These are phyloP conservation scores for Ostrea edulis DNA, from an alignment of 1,140 invertebrate genomes.

Conservation along the genomic window DNA sequence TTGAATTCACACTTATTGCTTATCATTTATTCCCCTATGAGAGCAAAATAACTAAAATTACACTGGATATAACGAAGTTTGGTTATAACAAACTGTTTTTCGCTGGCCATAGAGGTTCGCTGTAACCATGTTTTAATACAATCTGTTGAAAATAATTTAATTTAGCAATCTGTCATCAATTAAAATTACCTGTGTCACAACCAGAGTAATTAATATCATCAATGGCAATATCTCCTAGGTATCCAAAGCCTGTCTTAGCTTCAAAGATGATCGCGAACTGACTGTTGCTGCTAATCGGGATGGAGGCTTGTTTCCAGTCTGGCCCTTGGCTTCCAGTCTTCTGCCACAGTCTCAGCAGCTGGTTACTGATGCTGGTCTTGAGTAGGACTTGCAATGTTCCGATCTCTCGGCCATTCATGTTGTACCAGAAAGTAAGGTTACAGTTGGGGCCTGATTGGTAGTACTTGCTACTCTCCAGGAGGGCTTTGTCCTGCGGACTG, in stretches of 20 bases:
- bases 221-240: constrained; percentile 69
- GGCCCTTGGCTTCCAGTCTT: constrained; percentile 59
- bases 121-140: too few species aligned
- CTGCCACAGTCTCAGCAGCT: constrained; percentile 47
- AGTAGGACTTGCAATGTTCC: constrained; percentile 55
- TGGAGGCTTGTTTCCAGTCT: constrained; percentile 58
- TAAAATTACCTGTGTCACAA: constrained; percentile 63
- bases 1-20: too few species aligned
- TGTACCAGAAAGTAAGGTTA: constrained; percentile 83
- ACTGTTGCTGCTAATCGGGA: constrained; percentile 53
- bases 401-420: constrained; percentile 85
- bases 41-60: too few species aligned
- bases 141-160: too few species aligned
- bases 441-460: constrained; percentile 63
- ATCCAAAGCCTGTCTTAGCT: constrained; percentile 56
- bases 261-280: constrained; percentile 60
- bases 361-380: constrained; percentile 52
- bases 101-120: too few species aligned
- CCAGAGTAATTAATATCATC: constrained; percentile 71
- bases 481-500: constrained; percentile 62
- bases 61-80: too few species aligned
- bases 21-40: too few species aligned
- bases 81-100: too few species aligned
- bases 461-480: constrained; percentile 65
- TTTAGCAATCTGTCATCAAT: not conserved